A percentile compares a stretch with the other conserved stretches of the same genome.
Evolutionary conservation across 23 tunicate species (phyloP).

Genomic region (Botrylloides violaceus): DNA sequence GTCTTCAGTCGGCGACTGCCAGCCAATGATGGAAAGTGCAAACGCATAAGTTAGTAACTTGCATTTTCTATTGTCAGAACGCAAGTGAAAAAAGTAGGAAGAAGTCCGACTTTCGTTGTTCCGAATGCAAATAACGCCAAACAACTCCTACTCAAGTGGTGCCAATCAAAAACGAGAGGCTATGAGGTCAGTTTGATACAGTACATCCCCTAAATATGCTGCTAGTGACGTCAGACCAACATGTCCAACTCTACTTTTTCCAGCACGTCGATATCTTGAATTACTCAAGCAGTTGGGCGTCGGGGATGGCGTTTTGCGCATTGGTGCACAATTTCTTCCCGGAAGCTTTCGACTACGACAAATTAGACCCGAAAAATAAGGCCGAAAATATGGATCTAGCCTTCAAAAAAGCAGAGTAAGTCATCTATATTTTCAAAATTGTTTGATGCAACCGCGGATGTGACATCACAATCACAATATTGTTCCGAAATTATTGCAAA

Average conservation of each 20-base stretch:
- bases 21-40: too few relatives aligned
- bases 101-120: conserved; percentile 83
- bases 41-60: too few relatives aligned
- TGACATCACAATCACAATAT: too few relatives aligned
- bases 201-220: background rate
- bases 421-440: too few relatives aligned
- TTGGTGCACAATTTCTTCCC: conserved; percentile 97
- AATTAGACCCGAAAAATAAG: conserved; percentile 64
- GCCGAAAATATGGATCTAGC: conserved; percentile 86
- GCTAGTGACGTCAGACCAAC: background rate
- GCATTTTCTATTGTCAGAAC: conserved; percentile 22
- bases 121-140: conserved; percentile 95
- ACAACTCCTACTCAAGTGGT: conserved; percentile 91
- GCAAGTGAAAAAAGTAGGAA: conserved; percentile 50
- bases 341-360: conserved; percentile 67
- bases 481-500: too few relatives aligned
- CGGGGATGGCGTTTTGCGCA: conserved; percentile 99
- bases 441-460: too few relatives aligned
- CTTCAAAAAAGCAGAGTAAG: conserved; percentile 95
- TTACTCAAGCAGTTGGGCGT: conserved; percentile 97
- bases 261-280: conserved; percentile 94
- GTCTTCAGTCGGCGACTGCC: too few relatives aligned
- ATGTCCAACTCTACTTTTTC: background rate
- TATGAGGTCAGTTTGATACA: conserved; percentile 42
- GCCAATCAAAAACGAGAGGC: conserved; percentile 75